phyloP scores from a whole-genome alignment of 2,888 invertebrate species.

The Latrodectus hesperus region DNA sequence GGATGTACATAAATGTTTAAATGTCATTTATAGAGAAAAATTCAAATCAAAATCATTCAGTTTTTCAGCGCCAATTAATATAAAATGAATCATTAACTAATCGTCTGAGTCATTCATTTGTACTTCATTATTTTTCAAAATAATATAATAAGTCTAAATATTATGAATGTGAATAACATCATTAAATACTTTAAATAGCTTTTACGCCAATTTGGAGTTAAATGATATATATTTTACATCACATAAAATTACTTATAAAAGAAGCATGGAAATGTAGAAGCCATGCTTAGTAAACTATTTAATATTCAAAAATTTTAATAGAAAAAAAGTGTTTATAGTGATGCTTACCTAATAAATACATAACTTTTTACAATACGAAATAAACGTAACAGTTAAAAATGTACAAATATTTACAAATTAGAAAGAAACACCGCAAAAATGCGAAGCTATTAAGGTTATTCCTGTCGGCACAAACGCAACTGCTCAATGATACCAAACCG shows the following conservation, averaged over 20 bases:
- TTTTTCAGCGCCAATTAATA: too few species aligned
- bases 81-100: too few species aligned
- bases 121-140: too few species aligned
- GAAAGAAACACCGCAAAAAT: constrained; percentile 65
- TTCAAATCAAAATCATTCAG: too few species aligned
- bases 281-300: neutral
- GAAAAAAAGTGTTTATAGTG: neutral
- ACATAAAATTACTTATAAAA: neutral
- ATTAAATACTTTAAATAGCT: too few species aligned
- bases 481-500: constrained; percentile 51
- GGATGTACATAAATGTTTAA: too few species aligned
- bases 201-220: too few species aligned
- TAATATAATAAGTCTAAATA: too few species aligned
- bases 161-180: too few species aligned
- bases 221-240: too few species aligned
- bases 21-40: too few species aligned
- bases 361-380: constrained; percentile 35
- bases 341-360: constrained; percentile 51
- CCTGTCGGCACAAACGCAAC: constrained; percentile 64
- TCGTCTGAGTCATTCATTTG: too few species aligned
- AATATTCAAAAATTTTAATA: neutral
- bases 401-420: constrained; percentile 59
- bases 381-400: constrained; percentile 38
- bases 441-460: constrained; percentile 66
- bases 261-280: neutral